Percentiles rank a stretch among this genome's conserved stretches.
These are phyloP conservation scores for Syngnathus scovelli DNA, from an alignment of 2,113 vertebrate species.

Conservation along the genomic window DNA sequence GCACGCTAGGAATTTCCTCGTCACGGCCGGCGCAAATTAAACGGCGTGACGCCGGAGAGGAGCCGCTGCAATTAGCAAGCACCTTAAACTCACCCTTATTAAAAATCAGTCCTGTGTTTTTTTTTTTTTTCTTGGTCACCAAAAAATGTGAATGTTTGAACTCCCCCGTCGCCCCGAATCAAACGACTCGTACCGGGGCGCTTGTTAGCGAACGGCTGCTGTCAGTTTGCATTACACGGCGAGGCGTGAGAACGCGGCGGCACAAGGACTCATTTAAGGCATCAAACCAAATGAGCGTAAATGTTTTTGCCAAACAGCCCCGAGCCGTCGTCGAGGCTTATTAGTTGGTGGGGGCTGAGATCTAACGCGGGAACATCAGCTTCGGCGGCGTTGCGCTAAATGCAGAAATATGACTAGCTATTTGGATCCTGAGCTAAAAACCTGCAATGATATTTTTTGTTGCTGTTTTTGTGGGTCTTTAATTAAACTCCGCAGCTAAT, in stretches of 20 bases:
- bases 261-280: constrained; percentile 46
- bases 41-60: constrained; percentile 29
- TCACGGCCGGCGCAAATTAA: constrained; percentile 35
- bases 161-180: constrained; percentile 15
- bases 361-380: constrained; percentile 40
- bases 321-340: constrained; percentile 50
- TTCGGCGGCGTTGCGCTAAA: constrained; percentile 47
- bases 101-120: constrained; percentile 14
- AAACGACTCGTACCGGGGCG: constrained; percentile 27
- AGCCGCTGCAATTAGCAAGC: constrained; percentile 36
- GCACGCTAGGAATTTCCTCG: constrained; percentile 37
- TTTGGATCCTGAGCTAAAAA: constrained; percentile 38
- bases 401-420: constrained; percentile 31
- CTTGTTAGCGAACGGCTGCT: constrained; percentile 48
- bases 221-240: constrained; percentile 57
- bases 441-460: not conserved
- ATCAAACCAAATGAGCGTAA: constrained; percentile 45
- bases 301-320: constrained; percentile 64
- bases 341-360: constrained; percentile 44
- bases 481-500: not conserved
- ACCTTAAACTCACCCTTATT: constrained; percentile 45
- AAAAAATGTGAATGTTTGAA: constrained; percentile 51
- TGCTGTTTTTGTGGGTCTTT: not conserved
- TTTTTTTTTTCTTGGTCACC: constrained; percentile 28
- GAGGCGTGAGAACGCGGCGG: constrained; percentile 27